phyloP scores from a whole-genome alignment of 2,113 vertebrate species.

The Neotoma lepida region DNA sequence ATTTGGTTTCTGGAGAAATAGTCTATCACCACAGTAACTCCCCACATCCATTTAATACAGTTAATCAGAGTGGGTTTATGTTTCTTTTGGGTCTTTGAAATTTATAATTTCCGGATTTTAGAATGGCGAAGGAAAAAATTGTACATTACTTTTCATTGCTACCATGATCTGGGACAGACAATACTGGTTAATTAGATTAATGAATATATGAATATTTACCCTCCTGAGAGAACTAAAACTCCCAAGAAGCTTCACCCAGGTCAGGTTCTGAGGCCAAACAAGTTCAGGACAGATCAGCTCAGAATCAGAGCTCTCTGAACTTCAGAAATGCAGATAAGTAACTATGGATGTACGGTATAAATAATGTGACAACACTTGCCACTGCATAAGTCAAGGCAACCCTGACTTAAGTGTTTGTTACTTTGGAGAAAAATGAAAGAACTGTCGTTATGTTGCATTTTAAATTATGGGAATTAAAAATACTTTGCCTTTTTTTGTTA shows the following conservation, averaged over 20 bases:
- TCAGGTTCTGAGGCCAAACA: neutral
- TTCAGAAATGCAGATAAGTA: neutral
- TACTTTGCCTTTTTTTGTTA: neutral
- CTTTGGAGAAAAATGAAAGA: slow-evolving; percentile 1
- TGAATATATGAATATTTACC: neutral
- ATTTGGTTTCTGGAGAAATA: neutral
- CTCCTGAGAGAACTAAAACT: neutral
- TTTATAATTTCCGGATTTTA: slow-evolving; percentile 16
- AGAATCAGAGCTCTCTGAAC: neutral
- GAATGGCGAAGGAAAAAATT: neutral
- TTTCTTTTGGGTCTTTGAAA: slow-evolving; percentile 15
- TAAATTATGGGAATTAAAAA: neutral
- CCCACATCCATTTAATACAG: neutral
- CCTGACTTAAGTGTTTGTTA: neutral
- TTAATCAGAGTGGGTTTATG: neutral
- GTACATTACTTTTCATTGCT: neutral
- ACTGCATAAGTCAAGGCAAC: neutral
- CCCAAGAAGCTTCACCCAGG: neutral
- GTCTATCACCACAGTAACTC: neutral
- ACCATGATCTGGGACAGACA: slow-evolving; percentile 3
- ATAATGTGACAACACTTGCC: neutral
- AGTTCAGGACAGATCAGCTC: neutral
- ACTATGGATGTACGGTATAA: neutral
- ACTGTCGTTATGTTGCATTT: neutral
- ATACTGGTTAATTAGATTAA: neutral